Base-by-base conservation (phyloP, 2,888 invertebrate species). In the Isotomurus palustris region DNA sequence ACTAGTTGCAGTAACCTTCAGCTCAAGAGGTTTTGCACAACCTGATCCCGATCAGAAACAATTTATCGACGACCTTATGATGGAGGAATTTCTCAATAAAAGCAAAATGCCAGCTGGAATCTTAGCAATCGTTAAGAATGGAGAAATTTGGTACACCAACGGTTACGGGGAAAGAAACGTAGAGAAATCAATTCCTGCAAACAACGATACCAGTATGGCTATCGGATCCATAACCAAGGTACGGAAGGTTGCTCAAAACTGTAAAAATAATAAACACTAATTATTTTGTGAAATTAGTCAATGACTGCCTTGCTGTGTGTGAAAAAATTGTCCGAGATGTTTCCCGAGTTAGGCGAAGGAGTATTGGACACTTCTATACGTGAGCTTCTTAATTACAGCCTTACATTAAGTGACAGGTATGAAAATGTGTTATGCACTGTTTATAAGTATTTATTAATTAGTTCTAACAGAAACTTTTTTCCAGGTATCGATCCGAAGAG, bases 391-490 rank as follows among this genome's bases (percentile, higher is more conserved):
- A 27, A 27, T 0, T 4, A 24, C 12, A 28, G 45, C n/a, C 43
- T 56, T 24, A 45, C 36, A 17, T 27, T 54, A 19, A 47, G 54
- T 14, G 54, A 54, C 24, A 5, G 47, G 41, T 53, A 43, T 4
- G 8, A 17, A 32, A 5, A 12, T 43, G 17, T 19, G 21, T 22
- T 10, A 28, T 27, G 28, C 19, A 43, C n/a, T 43, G 8, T 43
- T 43, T 21, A 12, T 6, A 17, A 25, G n/a, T n/a, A 8, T 45
- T 24, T 14, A 5, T 29, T n/a, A 12, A 32, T n/a, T 21, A 5
- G n/a, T 21, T n/a, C 22, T 24, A 19, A 44, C 44, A 19, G 4
- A 21, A n/a, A n/a, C n/a, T n/a, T 17, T 10, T 22, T n/a, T 36
- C 4, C 27, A 49, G 56, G 29, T 52, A 32, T 41, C 48, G 58